These are phyloP conservation scores for Malacoraja senta DNA, from an alignment of 2,797 vertebrate species.

Conservation along the genomic window DNA sequence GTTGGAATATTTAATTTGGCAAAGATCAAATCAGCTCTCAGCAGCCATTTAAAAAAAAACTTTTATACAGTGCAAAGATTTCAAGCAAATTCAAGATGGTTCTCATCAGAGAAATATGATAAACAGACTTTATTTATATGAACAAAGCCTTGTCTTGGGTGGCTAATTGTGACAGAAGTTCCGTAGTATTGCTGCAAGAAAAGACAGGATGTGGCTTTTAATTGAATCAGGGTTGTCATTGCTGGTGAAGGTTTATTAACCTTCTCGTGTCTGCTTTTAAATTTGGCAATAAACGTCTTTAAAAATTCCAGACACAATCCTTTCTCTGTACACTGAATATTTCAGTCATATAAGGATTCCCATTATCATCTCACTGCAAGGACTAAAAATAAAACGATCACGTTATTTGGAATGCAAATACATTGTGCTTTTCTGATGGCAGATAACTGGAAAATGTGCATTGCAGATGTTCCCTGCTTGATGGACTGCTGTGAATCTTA, in stretches of 20 bases:
- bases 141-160: neutral
- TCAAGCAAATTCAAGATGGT: slow-evolving; percentile 7
- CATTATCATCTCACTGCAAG: slow-evolving; percentile 45
- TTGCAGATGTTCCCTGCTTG: slow-evolving; percentile 64
- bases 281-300: slow-evolving; percentile 1
- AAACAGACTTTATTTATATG: neutral
- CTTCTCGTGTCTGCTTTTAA: neutral
- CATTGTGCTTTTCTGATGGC: slow-evolving; percentile 46
- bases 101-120: neutral
- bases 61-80: neutral
- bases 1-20: neutral
- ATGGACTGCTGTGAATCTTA: slow-evolving; percentile 44
- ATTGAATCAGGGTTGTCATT: neutral
- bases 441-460: slow-evolving; percentile 44
- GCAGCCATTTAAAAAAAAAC: neutral
- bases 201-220: slow-evolving; percentile 35
- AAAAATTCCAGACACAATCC: slow-evolving; percentile 3
- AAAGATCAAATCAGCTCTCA: neutral
- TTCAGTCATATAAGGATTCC: neutral
- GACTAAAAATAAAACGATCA: slow-evolving; percentile 55
- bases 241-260: neutral
- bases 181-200: neutral
- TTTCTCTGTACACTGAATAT: neutral
- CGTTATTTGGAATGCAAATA: slow-evolving; percentile 44
- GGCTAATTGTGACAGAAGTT: neutral